A percentile compares a stretch with the other conserved stretches of the same genome.
phyloP scores from a whole-genome alignment of 2,888 invertebrate genomes.

The Panorpa germanica region DNA sequence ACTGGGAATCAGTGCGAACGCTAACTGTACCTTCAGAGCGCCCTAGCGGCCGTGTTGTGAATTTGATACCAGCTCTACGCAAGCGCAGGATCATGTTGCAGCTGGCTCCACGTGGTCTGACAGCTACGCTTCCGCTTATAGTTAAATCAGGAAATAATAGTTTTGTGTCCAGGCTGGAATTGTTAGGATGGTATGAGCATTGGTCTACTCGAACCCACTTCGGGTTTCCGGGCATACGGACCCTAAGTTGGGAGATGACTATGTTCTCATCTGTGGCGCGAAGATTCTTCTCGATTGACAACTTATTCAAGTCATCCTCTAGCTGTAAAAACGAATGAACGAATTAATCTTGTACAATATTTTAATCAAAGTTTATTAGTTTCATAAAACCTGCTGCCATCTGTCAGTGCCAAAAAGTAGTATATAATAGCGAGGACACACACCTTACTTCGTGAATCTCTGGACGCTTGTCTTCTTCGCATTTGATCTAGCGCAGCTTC shows the following conservation, averaged over 20 bases:
- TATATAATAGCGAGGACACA: too few relatives aligned
- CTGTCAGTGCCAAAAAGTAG: too few relatives aligned
- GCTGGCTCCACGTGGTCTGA: conserved; percentile 30
- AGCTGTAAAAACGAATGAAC: too few relatives aligned
- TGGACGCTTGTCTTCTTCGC: conserved; percentile 33
- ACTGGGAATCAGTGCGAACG: conserved; percentile 60
- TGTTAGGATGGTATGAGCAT: conserved; percentile 55
- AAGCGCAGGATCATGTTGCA: conserved; percentile 65
- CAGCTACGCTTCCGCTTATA: conserved; percentile 55
- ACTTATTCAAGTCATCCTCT: conserved; percentile 42
- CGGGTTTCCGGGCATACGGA: conserved; percentile 42
- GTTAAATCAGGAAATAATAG: conserved; percentile 62
- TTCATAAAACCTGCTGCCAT: too few relatives aligned
- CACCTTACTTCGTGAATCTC: too few relatives aligned
- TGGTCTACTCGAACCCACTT: conserved; percentile 56
- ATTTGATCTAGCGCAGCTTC: conserved; percentile 48
- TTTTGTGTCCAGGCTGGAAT: conserved; percentile 55
- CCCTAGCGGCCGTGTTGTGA: conserved; percentile 50
- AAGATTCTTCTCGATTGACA: conserved; percentile 41
- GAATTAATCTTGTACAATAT: too few relatives aligned
- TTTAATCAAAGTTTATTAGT: too few relatives aligned
- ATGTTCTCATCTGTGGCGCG: conserved; percentile 42
- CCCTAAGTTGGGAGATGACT: conserved; percentile 49
- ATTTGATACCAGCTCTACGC: conserved; percentile 61
- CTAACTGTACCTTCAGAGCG: conserved; percentile 49